A percentile compares a stretch with the other conserved stretches of the same genome.
Evolutionary conservation across 2,888 invertebrate genomes (phyloP).

Genomic region (Tipula confusa): DNA sequence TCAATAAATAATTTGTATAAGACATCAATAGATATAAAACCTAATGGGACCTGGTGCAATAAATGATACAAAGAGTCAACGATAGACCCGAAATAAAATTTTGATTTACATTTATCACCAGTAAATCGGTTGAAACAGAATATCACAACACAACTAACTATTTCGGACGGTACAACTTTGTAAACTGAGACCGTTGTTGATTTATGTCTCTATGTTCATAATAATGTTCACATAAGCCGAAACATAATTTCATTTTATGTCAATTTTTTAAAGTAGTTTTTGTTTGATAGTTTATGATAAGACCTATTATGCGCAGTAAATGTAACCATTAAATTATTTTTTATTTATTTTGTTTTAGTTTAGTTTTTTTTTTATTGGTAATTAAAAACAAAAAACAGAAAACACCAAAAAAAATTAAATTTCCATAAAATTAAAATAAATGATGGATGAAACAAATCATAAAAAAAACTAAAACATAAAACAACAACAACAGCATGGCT

Average conservation of each 20-base stretch:
- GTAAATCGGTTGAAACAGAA: too few relatives aligned
- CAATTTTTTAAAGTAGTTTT: neutral
- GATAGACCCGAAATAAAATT: too few relatives aligned
- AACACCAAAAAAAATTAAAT: neutral
- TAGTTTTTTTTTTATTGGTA: neutral
- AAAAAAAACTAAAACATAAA: slow-evolving; percentile 12
- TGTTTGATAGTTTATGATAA: neutral
- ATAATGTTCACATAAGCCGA: neutral
- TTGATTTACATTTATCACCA: too few relatives aligned
- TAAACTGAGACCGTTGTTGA: neutral
- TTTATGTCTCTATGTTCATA: neutral
- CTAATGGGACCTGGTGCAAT: too few relatives aligned
- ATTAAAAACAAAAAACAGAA: neutral
- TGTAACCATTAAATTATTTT: neutral
- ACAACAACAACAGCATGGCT: neutral
- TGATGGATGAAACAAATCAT: slow-evolving; percentile 5
- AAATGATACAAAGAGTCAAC: too few relatives aligned
- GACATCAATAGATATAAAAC: too few relatives aligned
- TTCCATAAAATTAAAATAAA: neutral
- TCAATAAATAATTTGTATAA: too few relatives aligned
- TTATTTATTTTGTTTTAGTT: neutral
- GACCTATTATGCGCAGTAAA: neutral
- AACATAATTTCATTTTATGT: neutral
- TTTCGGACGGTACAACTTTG: too few relatives aligned
- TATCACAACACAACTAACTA: too few relatives aligned